Evolutionary conservation across 2,113 vertebrate species (phyloP).

Genomic region (Marcusenius ussheri): DNA sequence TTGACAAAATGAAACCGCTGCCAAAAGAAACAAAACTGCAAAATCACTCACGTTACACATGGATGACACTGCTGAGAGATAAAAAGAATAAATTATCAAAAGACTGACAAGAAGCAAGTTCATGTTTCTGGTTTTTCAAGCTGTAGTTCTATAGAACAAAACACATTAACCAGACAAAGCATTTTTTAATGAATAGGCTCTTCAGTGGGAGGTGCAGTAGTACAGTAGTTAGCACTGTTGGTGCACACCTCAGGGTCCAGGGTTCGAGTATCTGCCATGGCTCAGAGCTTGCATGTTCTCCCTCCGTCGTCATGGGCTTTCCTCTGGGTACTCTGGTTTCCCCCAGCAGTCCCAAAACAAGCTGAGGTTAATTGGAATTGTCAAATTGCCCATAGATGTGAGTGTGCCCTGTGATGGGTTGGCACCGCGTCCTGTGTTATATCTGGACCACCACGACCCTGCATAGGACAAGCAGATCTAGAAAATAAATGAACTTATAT

Average conservation of each 20-base stretch:
- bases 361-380: background rate
- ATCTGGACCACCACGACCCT: background rate
- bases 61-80: constrained; percentile 51
- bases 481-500: background rate
- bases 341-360: background rate
- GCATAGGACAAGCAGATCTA: background rate
- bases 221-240: background rate
- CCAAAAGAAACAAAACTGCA: constrained; percentile 41
- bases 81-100: constrained; percentile 46
- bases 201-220: background rate
- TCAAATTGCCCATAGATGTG: background rate
- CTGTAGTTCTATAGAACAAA: constrained; percentile 34
- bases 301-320: background rate
- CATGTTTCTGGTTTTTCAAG: constrained; percentile 41
- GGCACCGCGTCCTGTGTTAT: background rate
- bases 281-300: background rate
- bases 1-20: constrained; percentile 52
- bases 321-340: background rate
- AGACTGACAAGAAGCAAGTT: constrained; percentile 29
- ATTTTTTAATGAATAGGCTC: background rate
- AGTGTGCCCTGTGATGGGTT: background rate
- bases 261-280: background rate
- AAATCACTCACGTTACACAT: constrained; percentile 52
- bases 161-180: background rate
- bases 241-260: background rate